Percentiles rank a stretch among this genome's conserved stretches.
These are phyloP conservation scores for Byasa hedistus DNA, from an alignment of 2,888 invertebrate genomes.

Conservation along the genomic window DNA sequence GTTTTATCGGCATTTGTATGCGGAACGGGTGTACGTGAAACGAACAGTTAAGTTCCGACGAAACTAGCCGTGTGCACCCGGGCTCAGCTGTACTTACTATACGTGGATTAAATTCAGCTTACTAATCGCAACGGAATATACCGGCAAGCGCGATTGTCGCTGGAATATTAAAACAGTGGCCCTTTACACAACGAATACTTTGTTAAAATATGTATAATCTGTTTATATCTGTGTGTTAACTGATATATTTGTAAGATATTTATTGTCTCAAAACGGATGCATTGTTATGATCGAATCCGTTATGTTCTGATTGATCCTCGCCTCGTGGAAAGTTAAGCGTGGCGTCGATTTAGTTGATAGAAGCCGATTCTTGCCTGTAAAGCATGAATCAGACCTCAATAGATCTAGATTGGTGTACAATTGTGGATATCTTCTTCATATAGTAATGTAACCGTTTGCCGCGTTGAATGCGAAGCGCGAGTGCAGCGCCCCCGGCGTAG, in stretches of 20 bases:
- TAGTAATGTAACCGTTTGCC: background rate
- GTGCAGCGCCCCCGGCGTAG: too few relatives aligned
- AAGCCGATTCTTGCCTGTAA: slow-evolving; percentile 37
- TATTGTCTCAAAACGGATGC: background rate
- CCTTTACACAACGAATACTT: slow-evolving; percentile 12
- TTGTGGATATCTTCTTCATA: slow-evolving; percentile 7
- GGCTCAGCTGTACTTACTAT: slow-evolving; percentile 35
- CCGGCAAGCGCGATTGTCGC: slow-evolving; percentile 10
- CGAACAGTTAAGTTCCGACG: slow-evolving; percentile 63
- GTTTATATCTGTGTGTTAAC: too few relatives aligned
- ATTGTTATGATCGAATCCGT: background rate
- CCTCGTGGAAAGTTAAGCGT: background rate
- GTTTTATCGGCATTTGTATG: slow-evolving; percentile 62
- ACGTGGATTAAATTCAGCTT: slow-evolving; percentile 43
- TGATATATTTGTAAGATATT: too few relatives aligned
- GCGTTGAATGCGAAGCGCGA: slow-evolving; percentile 18
- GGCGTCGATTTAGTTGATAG: slow-evolving; percentile 25
- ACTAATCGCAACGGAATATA: slow-evolving; percentile 28
- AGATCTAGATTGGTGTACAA: slow-evolving; percentile 29
- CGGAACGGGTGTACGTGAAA: slow-evolving; percentile 37
- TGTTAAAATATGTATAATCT: background rate
- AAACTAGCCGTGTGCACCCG: slow-evolving; percentile 56
- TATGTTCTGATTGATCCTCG: slow-evolving; percentile 25
- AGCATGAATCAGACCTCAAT: slow-evolving; percentile 36
- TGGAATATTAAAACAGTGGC: slow-evolving; percentile 22